Base-by-base conservation (phyloP, 1,140 invertebrate genomes). In the Condylostylus longicornis region DNA sequence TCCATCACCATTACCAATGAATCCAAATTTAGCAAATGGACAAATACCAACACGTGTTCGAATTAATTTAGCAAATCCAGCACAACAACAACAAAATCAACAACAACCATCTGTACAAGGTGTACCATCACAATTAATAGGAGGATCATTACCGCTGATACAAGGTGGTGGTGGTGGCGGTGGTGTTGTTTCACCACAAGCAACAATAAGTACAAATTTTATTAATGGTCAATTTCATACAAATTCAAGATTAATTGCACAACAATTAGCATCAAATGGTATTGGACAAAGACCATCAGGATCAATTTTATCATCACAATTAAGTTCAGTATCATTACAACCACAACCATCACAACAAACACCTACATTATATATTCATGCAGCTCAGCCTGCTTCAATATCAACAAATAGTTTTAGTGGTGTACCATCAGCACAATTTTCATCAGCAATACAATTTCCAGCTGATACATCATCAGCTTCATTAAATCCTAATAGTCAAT, bases 11-110 rank as follows among this genome's bases (percentile, higher is more conserved):
- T 55, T 67, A 17, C 64, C 70, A 1, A 68, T 67, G 44, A 69
- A 74, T 49, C 73, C 70, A 19, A 58, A 74, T 18, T 51, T 76
- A 4, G 77, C 77, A 5, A 76, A 66, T 5, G 77, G 77, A 3
- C 78, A 81, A 53, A 63, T 82, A 15, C 74, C 76, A 19, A 67
- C 67, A 0, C 61, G 62, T 14, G 56, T 73, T 0, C 67, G 71
- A 42, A 53, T 77, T 1, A 74, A 72, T 37, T 60, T 70, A 18
- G 65, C 68, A 8, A 44, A n/a, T 45, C 47, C 43, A 12, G 3
- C n/a, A 2, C n/a, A 15, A 10, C 46, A 53, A 38, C 37, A 42
- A 21, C 38, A 35, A 18, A 27, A 27, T 39, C 36, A 31, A 22
- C 54, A 53, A 21, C 35, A 40, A 6, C 45, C 48, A 42, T 63